A percentile compares a stretch with the other conserved stretches of the same genome.
These are phyloP conservation scores for Rhinoptilus africanus DNA, from an alignment of 2,113 vertebrate species.

Conservation along the genomic window DNA sequence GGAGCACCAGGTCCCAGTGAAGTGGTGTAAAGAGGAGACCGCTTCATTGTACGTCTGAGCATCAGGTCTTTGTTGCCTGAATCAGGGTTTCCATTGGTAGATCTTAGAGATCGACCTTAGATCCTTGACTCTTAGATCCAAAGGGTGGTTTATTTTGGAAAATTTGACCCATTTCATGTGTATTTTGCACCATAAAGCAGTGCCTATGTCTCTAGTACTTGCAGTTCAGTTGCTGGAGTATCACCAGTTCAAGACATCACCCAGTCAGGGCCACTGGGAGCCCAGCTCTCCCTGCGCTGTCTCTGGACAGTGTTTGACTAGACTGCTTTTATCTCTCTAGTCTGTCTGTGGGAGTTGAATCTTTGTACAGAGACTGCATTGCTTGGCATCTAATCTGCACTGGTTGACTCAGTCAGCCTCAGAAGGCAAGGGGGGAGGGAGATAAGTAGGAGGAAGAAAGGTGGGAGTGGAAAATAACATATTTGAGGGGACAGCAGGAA, in stretches of 20 bases:
- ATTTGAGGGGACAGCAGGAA: conserved; percentile 50
- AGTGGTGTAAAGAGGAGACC: background rate
- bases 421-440: conserved; percentile 19
- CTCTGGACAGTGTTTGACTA: conserved; percentile 54
- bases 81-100: accelerated
- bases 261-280: background rate
- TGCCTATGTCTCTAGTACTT: background rate
- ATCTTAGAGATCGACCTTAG: background rate
- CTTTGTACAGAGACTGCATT: conserved; percentile 11
- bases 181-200: background rate
- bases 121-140: background rate
- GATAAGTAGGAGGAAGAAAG: conserved; percentile 43
- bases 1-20: background rate
- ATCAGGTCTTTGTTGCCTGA: background rate
- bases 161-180: background rate
- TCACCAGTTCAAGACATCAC: background rate
- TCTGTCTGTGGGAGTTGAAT: conserved; percentile 37
- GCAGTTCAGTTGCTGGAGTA: background rate
- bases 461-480: conserved; percentile 54
- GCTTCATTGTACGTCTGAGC: background rate
- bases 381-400: conserved; percentile 50
- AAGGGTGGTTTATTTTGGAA: background rate
- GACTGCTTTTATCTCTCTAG: conserved; percentile 42
- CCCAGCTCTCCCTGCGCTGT: background rate
- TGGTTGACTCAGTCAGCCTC: conserved; percentile 31